phyloP scores from a whole-genome alignment of 1,140 invertebrate species.

The Drosophila ercepeae region DNA sequence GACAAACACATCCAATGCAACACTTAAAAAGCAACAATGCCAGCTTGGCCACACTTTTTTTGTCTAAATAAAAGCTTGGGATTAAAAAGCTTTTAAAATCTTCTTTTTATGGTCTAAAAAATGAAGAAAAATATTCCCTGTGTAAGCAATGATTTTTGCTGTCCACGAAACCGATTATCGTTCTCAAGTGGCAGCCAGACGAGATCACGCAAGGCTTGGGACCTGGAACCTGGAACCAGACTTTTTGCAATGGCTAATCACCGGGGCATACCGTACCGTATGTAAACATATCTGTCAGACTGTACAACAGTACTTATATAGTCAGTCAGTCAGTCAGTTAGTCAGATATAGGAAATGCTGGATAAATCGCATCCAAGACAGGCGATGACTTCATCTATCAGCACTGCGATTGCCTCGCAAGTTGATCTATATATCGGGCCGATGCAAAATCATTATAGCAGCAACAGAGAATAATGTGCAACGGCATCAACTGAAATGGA shows the following conservation, averaged over 20 bases:
- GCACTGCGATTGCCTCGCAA: constrained; percentile 11
- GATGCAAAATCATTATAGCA: constrained; percentile 21
- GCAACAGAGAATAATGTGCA: constrained; percentile 3
- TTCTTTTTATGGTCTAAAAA: not conserved
- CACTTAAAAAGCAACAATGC: too few relatives aligned
- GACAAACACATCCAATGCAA: too few relatives aligned
- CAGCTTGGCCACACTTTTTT: not conserved
- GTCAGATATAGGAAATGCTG: constrained; percentile 10
- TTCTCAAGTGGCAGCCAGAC: not conserved
- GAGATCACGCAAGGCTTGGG: constrained; percentile 25
- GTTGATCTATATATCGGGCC: constrained; percentile 32
- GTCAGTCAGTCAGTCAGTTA: not conserved
- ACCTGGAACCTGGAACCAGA: not conserved
- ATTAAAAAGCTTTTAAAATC: too few relatives aligned
- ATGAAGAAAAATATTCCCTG: not conserved
- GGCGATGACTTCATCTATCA: constrained; percentile 47
- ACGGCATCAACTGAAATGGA: constrained; percentile 55
- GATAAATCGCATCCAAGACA: constrained; percentile 37
- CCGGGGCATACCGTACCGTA: not conserved
- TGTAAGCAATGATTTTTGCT: constrained; percentile 1
- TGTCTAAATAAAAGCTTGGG: not conserved
- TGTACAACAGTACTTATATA: not conserved
- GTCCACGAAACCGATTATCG: constrained; percentile 18
- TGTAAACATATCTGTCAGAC: constrained; percentile 8
- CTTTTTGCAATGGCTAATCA: constrained; percentile 5